Evolutionary conservation across 2,888 invertebrate genomes (phyloP).

Genomic region (Penaeus monodon): DNA sequence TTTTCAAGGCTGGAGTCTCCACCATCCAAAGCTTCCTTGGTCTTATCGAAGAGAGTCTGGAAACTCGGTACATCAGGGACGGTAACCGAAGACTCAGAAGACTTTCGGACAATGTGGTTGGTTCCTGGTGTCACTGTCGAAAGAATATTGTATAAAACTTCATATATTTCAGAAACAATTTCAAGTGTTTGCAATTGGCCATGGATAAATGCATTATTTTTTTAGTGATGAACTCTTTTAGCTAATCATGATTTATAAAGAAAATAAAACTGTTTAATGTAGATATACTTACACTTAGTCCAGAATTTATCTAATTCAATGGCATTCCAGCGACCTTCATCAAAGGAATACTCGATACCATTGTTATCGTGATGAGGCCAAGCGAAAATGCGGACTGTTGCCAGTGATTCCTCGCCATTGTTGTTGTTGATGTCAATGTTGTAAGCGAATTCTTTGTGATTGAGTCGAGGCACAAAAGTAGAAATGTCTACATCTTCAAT

Average conservation of each 20-base stretch:
- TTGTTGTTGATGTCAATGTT: conserved; percentile 64
- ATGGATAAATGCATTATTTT: too few relatives aligned
- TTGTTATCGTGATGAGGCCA: conserved; percentile 66
- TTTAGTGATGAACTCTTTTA: too few relatives aligned
- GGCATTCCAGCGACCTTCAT: conserved; percentile 63
- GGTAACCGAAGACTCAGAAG: too few relatives aligned
- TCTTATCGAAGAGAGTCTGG: conserved; percentile 4
- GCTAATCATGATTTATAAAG: too few relatives aligned
- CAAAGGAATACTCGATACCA: conserved; percentile 65
- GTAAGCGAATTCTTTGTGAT: conserved; percentile 67
- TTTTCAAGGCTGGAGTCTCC: too few relatives aligned
- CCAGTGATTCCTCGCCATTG: conserved; percentile 53
- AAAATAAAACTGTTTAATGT: too few relatives aligned
- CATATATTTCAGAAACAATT: too few relatives aligned
- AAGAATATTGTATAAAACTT: too few relatives aligned
- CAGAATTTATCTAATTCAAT: conserved; percentile 64
- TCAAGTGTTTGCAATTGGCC: too few relatives aligned
- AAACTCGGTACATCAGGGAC: too few relatives aligned
- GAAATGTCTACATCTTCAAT: conserved; percentile 53
- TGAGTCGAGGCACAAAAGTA: conserved; percentile 66
- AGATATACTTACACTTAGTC: conserved; percentile 65
- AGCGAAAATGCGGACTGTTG: conserved; percentile 66
- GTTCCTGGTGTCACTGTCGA: too few relatives aligned
- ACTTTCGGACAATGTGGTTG: too few relatives aligned
- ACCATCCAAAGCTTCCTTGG: conserved; percentile 19